Evolutionary conservation across 2,113 vertebrate genomes (phyloP).

Genomic region (Leptobrachium ailaonicum): DNA sequence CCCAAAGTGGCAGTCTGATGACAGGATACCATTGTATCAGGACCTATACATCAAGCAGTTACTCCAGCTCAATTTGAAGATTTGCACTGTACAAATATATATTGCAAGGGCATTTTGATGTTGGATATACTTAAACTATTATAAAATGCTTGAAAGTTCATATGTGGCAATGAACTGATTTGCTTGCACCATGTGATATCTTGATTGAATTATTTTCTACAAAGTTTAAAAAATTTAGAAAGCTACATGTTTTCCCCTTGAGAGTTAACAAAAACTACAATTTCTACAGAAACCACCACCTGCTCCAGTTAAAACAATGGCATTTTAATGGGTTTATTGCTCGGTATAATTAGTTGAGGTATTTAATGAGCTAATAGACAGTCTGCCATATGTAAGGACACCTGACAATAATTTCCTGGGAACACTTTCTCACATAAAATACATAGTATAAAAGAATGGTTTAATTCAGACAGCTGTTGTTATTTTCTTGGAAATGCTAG

Average conservation of each 20-base stretch:
- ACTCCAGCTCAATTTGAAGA: too few species aligned
- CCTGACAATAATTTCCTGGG: neutral
- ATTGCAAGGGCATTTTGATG: too few species aligned
- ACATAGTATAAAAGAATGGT: neutral
- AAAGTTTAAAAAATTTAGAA: neutral
- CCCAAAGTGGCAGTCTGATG: too few species aligned
- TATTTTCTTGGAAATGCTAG: neutral
- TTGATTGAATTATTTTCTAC: neutral
- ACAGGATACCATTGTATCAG: too few species aligned
- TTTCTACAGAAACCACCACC: slow-evolving; percentile 13
- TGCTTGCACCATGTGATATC: neutral
- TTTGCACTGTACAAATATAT: too few species aligned
- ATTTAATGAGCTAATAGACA: slow-evolving; percentile 17
- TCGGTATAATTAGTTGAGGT: slow-evolving; percentile 1
- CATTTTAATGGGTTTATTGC: neutral
- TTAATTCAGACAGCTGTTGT: neutral
- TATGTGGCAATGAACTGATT: neutral
- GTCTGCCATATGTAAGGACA: slow-evolving; percentile 8
- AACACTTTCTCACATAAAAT: neutral
- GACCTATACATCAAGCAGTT: too few species aligned
- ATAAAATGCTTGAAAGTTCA: too few species aligned
- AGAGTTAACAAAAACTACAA: neutral
- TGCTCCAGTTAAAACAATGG: neutral
- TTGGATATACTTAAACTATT: too few species aligned
- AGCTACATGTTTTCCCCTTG: neutral